A percentile compares a stretch with the other conserved stretches of the same genome.
These are phyloP conservation scores for Neomonachus schauinslandi DNA, from an alignment of 2,113 vertebrate genomes.

Conservation along the genomic window DNA sequence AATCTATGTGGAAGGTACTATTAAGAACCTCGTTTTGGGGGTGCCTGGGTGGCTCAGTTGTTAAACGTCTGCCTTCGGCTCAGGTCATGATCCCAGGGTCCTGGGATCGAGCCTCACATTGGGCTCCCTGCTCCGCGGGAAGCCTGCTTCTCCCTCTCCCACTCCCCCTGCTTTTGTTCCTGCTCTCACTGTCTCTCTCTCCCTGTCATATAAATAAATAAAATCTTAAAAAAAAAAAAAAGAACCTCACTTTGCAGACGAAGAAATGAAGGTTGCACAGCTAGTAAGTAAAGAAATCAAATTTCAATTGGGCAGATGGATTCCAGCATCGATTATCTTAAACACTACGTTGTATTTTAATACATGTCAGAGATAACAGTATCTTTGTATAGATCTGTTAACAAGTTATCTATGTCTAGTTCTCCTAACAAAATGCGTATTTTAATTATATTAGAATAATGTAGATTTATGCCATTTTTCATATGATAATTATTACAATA, in stretches of 20 bases:
- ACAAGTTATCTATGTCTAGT: neutral
- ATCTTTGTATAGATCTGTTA: slow-evolving; percentile 48
- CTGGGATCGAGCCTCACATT: too few species aligned
- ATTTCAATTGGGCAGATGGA: neutral
- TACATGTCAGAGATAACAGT: neutral
- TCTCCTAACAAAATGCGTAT: slow-evolving; percentile 36
- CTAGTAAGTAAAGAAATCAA: neutral
- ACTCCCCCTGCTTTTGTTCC: too few species aligned
- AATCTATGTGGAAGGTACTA: neutral
- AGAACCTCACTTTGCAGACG: neutral
- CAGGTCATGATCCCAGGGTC: too few species aligned
- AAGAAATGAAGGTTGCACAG: neutral
- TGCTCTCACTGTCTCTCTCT: too few species aligned
- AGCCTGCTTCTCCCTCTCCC: too few species aligned
- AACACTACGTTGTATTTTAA: slow-evolving; percentile 7
- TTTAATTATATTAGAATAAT: slow-evolving; percentile 2
- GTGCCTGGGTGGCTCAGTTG: too few species aligned
- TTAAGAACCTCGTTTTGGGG: neutral
- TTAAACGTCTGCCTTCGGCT: too few species aligned
- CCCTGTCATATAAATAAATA: too few species aligned
- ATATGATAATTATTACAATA: neutral
- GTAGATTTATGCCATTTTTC: neutral
- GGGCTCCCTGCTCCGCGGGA: too few species aligned
- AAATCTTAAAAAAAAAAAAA: too few species aligned
- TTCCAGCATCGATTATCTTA: neutral